These are phyloP conservation scores for Temnothorax unifasciatus DNA, from an alignment of 2,888 invertebrate species.

Conservation along the genomic window DNA sequence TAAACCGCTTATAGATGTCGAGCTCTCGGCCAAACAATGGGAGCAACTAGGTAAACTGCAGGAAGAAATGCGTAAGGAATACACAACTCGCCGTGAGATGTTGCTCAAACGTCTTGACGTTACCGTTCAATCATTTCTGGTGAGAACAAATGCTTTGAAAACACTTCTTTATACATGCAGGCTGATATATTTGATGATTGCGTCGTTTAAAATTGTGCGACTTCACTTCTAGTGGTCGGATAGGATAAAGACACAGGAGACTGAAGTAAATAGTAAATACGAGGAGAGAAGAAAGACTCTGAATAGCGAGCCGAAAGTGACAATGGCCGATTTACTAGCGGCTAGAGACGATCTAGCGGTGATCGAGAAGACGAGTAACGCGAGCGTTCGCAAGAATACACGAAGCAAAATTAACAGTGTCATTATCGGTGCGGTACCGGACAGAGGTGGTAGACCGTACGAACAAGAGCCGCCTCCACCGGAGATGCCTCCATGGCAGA, in stretches of 20 bases:
- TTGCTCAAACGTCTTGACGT: conserved; percentile 97
- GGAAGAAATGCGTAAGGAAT: conserved; percentile 93
- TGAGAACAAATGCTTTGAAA: conserved; percentile 80
- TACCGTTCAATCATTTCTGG: conserved; percentile 98
- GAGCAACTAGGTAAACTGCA: conserved; percentile 90
- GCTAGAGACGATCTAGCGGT: conserved; percentile 94
- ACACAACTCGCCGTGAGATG: conserved; percentile 93
- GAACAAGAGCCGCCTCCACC: conserved; percentile 97
- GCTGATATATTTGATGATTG: neutral
- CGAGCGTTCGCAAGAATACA: conserved; percentile 94
- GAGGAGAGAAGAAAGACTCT: conserved; percentile 87
- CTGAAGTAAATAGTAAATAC: conserved; percentile 89
- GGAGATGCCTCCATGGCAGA: conserved; percentile 98
- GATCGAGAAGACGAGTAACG: conserved; percentile 97
- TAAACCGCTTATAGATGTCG: conserved; percentile 91
- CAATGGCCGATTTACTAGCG: conserved; percentile 93
- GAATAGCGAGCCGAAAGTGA: conserved; percentile 89
- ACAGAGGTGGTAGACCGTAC: conserved; percentile 96
- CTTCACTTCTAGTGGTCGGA: conserved; percentile 92
- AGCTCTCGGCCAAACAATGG: conserved; percentile 94
- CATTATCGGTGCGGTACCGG: conserved; percentile 96
- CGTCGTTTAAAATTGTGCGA: neutral
- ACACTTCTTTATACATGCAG: neutral
- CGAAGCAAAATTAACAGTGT: conserved; percentile 94
- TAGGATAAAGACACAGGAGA: conserved; percentile 91